These are phyloP conservation scores for Girardia tigrina DNA, from an alignment of 2,888 invertebrate species.

Conservation along the genomic window DNA sequence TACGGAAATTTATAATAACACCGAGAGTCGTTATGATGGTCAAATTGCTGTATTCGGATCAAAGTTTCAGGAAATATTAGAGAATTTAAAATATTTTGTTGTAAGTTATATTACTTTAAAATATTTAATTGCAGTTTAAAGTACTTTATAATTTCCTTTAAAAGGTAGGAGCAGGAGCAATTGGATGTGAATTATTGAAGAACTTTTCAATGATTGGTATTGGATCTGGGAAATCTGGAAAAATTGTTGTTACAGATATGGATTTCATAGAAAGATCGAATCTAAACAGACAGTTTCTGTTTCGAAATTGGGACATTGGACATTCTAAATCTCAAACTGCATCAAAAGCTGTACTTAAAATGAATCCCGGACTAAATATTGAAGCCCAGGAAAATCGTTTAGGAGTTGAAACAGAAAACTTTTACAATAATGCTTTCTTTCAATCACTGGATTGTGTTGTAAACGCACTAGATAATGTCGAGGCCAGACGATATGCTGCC, in stretches of 20 bases:
- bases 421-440: constrained; percentile 87
- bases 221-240: constrained; percentile 54
- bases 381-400: constrained; percentile 59
- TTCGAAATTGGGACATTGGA: constrained; percentile 74
- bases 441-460: constrained; percentile 79
- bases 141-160: constrained; percentile 34
- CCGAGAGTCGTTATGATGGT: constrained; percentile 58
- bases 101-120: constrained; percentile 27
- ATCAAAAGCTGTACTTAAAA: constrained; percentile 60
- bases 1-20: constrained; percentile 60
- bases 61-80: constrained; percentile 62
- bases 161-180: constrained; percentile 55
- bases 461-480: constrained; percentile 92
- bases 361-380: constrained; percentile 52
- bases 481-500: constrained; percentile 90
- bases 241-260: constrained; percentile 88
- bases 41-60: constrained; percentile 83
- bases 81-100: constrained; percentile 31
- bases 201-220: constrained; percentile 98
- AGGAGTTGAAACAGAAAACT: constrained; percentile 78
- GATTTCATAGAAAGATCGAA: constrained; percentile 97
- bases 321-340: constrained; percentile 69
- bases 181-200: constrained; percentile 84
- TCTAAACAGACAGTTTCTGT: constrained; percentile 91
- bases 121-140: background rate